Evolutionary conservation across 2,797 vertebrate species (phyloP), one percentile per base, ranked within the genome.

Genomic region (Sandelia bainsii): DNA sequence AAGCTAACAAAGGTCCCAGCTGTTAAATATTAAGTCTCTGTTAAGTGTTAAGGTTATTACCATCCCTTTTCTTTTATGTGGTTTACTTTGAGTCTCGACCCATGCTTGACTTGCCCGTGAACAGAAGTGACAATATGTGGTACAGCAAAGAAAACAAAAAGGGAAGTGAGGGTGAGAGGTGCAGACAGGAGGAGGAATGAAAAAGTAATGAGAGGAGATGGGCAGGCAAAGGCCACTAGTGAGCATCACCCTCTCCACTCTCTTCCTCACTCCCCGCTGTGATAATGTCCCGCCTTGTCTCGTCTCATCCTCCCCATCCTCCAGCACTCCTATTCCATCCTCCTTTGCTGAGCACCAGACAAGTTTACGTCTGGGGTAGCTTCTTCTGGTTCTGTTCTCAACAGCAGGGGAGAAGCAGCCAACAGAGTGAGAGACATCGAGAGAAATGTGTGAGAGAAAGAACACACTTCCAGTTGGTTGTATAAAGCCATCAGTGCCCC

Each of bases 401-500:
- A 76, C 87, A 85, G 86, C 83, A 81, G 83, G 82, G 63, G 51
- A 66, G 82, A 72, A 49, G 72, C 64, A 32, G 62, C 80, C 72
- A 64, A 76, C 73, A 68, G 77, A 78, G 83, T 44, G 90, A 88
- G 82, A 92, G 87, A 89, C 83, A 40, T 37, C 0, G 77, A 76
- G 75, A 72, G 77, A 64, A 79, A 74, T 59, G 84, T 81, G 83
- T 49, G 70, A 75, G 81, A 58, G 84, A 84, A 87, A 79, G 82
- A 88, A 90, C 85, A 85, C 71, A 86, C 84, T 91, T 72, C 83
- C 69, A 77, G 72, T 68, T 50, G 1, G 19, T 78, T 42, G 82
- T 85, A 91, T 91, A 72, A 86, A 92, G 91, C 86, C 89, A 84
- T 90, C 89, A 91, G 90, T 83, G 87, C 91, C 87, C 88, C 82